Percentiles rank a stretch among this genome's conserved stretches.
Conservation (phyloP, 2,888 invertebrate genomes). For the Leptogaster cylindrica region DNA sequence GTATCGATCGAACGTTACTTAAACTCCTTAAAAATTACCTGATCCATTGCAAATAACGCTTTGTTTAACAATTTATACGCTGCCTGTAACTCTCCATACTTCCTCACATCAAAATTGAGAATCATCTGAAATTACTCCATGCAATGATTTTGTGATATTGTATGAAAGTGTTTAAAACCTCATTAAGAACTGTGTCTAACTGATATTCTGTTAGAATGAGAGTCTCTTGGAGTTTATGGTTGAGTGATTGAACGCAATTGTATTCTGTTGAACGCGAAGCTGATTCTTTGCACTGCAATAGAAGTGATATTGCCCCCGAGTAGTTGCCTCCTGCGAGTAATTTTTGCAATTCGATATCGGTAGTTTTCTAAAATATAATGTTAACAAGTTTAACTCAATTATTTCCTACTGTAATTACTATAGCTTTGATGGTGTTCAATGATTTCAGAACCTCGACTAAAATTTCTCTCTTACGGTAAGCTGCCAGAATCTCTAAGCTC, state of each 20-base stretch:
- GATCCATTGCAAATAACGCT: slow-evolving; percentile 91
- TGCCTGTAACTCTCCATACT: slow-evolving; percentile 82
- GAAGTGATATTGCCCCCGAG: slow-evolving; percentile 86
- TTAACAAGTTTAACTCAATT: background rate
- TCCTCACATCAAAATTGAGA: slow-evolving; percentile 76
- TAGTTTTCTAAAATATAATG: slow-evolving; percentile 67
- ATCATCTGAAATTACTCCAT: slow-evolving; percentile 54
- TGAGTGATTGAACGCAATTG: slow-evolving; percentile 87
- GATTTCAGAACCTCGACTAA: slow-evolving; percentile 80
- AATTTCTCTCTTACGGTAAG: slow-evolving; percentile 86
- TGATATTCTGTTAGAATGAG: slow-evolving; percentile 90
- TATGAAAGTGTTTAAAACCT: slow-evolving; percentile 61
- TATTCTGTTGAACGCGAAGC: slow-evolving; percentile 86
- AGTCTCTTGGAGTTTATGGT: slow-evolving; percentile 87
- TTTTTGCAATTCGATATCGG: slow-evolving; percentile 83
- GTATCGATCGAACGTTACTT: too few relatives aligned
- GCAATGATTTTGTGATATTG: too few relatives aligned
- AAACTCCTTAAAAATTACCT: too few relatives aligned
- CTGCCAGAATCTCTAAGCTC: slow-evolving; percentile 87
- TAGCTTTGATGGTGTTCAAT: slow-evolving; percentile 78
- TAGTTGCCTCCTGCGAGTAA: slow-evolving; percentile 84
- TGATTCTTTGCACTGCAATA: slow-evolving; percentile 85
- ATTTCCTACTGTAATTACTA: slow-evolving; percentile 59
- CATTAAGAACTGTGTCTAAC: slow-evolving; percentile 83
- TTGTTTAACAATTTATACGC: slow-evolving; percentile 91